Evolutionary conservation across 2,113 vertebrate genomes (phyloP).

Genomic region (Antechinus flavipes): DNA sequence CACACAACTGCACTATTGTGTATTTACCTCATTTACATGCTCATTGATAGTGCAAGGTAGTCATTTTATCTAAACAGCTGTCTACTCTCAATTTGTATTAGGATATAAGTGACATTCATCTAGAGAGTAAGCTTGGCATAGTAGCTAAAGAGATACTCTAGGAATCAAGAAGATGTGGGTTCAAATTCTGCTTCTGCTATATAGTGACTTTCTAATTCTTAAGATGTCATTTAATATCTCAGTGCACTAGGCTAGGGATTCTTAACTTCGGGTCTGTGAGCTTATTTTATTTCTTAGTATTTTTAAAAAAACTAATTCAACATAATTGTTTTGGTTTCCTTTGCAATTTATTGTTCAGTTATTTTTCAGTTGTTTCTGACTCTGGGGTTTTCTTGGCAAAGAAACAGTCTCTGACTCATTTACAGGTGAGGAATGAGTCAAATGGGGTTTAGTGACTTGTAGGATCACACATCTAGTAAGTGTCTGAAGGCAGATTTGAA

Average conservation of each 20-base stretch:
- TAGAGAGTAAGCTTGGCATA: neutral
- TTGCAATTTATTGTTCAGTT: neutral
- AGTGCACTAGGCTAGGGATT: neutral
- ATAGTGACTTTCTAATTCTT: neutral
- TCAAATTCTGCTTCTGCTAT: neutral
- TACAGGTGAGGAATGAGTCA: neutral
- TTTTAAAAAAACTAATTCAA: neutral
- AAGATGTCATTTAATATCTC: neutral
- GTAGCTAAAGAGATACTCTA: neutral
- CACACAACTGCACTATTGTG: neutral
- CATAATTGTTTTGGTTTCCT: neutral
- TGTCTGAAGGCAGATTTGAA: neutral
- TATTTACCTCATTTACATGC: constrained; percentile 45
- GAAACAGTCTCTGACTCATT: neutral
- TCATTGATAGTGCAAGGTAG: neutral
- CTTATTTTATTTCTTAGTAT: neutral
- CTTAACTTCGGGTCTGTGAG: neutral
- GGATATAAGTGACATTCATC: constrained; percentile 20
- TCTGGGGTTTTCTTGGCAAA: neutral
- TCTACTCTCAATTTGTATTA: neutral
- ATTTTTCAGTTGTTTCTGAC: neutral
- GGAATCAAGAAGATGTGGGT: neutral
- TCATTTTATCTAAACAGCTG: neutral
- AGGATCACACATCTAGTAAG: neutral
- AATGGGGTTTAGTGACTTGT: neutral